Base-by-base conservation (phyloP, 1,140 invertebrate genomes). In the Steinernema khuongi region DNA sequence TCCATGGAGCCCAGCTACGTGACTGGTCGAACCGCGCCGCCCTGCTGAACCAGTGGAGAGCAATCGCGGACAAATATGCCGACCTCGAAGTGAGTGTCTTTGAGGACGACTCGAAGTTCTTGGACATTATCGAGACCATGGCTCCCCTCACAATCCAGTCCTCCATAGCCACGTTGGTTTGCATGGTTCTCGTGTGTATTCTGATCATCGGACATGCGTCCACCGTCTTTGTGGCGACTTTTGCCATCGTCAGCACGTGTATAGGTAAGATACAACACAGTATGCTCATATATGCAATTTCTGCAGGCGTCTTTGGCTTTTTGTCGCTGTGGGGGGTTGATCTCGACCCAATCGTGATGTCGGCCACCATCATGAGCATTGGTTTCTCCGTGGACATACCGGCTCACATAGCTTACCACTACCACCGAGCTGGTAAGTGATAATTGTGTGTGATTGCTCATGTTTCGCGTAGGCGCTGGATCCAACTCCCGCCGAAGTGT, bases 401-500 rank as follows among this genome's bases (percentile, higher is more conserved):
- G 31, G 86, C 86, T 4, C 87, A 87, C 74, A 82, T 87, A 7
- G 86, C 84, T 71, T 86, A 86, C 72, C 81, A 83, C 74, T 83
- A 82, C 50, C 31, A 93, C 91, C 0, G 78, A 72, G 76, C 74
- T 43, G 76, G 76, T 68, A 41, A 31, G 31, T 33, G 41, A 0
- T 44, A 41, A 2, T 60, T 43, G 28, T 68, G 7, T 14, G 71
- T 11, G 22, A n/a, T 36, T 71, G 26, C n/a, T 70, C 11, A n/a
- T 14, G 41, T 31, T 44, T 31, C 33, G 41, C n/a, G 14, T 19
- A 22, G n/a, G 19, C 22, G 19, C 17, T 70, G 28, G 31, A 18
- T 75, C 72, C n/a, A 50, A 77, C 72, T 67, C 67, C 93, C 70
- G 87, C 97, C 0, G 7, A 22, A 22, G 50, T 22, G 74, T 75